Percentiles rank a stretch among this genome's conserved stretches.
Evolutionary conservation across 2,797 vertebrate genomes (phyloP).

Genomic region (Emydoidea blandingii): DNA sequence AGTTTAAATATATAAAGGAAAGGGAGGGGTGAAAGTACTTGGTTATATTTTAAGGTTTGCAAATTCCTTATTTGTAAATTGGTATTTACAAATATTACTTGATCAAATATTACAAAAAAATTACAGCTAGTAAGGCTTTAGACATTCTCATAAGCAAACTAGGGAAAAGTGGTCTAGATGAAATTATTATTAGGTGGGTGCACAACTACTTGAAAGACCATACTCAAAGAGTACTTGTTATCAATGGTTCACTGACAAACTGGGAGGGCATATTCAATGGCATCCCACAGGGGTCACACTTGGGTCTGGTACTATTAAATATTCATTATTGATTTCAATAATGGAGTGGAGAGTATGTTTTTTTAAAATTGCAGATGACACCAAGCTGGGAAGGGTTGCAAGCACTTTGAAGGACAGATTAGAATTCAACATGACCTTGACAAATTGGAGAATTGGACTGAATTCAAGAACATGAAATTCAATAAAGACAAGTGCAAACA

Average conservation of each 20-base stretch:
- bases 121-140: not conserved
- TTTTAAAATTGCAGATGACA: not conserved
- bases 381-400: not conserved
- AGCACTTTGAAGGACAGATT: not conserved
- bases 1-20: not conserved
- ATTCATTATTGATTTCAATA: not conserved
- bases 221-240: not conserved
- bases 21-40: not conserved
- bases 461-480: not conserved
- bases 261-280: not conserved
- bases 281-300: not conserved
- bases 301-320: not conserved
- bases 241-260: not conserved
- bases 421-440: not conserved
- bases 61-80: not conserved
- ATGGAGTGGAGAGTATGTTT: not conserved
- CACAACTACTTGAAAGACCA: not conserved
- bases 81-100: not conserved
- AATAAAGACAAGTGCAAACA: not conserved
- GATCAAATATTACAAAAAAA: not conserved
- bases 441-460: not conserved
- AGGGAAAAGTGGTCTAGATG: not conserved
- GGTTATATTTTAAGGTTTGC: not conserved
- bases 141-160: not conserved
- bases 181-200: not conserved